A percentile compares a stretch with the other conserved stretches of the same genome.
Conservation (phyloP, 1,140 invertebrate species). For the Parapsyche elsis region DNA sequence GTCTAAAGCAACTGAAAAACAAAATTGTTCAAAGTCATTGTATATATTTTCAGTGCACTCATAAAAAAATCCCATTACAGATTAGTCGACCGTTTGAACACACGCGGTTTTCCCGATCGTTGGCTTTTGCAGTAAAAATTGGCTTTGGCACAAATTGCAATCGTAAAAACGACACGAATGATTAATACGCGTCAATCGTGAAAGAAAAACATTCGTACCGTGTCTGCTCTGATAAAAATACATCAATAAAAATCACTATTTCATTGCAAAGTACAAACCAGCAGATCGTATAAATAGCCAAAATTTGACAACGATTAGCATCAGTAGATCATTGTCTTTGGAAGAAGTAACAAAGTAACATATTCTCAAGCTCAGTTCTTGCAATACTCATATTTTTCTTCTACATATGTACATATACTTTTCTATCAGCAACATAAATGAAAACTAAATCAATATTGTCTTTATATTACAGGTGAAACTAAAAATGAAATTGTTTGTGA, state of each 20-base stretch:
- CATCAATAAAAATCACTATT: constrained; percentile 10
- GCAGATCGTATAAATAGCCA: background rate
- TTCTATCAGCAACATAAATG: too few relatives aligned
- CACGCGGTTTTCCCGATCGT: background rate
- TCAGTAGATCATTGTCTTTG: background rate
- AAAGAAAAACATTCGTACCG: background rate
- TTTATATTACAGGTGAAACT: background rate
- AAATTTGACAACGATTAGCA: background rate
- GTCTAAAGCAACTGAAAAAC: too few relatives aligned
- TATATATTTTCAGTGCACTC: too few relatives aligned
- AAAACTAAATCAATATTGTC: background rate
- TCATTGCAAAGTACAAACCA: background rate
- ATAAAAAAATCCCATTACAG: too few relatives aligned
- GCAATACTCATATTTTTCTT: background rate
- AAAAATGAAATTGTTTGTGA: constrained; percentile 29
- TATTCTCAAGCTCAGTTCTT: background rate
- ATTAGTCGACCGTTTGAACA: too few relatives aligned
- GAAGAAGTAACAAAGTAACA: background rate
- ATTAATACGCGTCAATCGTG: background rate
- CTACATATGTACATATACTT: too few relatives aligned
- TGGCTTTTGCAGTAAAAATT: background rate
- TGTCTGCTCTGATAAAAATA: background rate
- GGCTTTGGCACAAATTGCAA: constrained; percentile 1
- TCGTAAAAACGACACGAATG: constrained; percentile 18
- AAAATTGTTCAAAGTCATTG: too few relatives aligned